Conservation (phyloP, 2,113 vertebrate species). For the Barnardius zonarius region DNA sequence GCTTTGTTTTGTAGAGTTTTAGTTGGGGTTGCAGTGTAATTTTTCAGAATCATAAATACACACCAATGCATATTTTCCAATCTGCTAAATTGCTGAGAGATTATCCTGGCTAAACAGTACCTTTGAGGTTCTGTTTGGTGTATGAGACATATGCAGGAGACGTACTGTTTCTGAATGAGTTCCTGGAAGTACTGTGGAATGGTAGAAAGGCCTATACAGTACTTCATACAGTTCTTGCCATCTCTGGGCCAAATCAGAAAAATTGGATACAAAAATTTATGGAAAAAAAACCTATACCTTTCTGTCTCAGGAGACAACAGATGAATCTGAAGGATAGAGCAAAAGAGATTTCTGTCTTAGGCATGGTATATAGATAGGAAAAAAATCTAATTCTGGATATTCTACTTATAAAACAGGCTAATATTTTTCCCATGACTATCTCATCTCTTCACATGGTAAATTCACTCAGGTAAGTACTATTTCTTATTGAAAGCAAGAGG, state of each 20-base stretch:
- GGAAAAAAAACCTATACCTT: background rate
- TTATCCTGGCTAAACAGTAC: background rate
- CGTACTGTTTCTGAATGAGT: background rate
- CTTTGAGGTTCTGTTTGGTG: background rate
- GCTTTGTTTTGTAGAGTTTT: background rate
- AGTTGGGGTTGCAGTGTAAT: background rate
- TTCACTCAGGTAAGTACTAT: background rate
- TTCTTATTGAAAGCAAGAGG: background rate
- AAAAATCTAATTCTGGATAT: background rate
- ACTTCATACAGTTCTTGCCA: background rate
- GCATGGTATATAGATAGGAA: background rate
- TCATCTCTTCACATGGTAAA: background rate
- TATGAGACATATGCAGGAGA: background rate
- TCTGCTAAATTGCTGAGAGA: background rate
- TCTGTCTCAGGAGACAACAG: background rate
- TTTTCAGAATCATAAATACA: constrained; percentile 15
- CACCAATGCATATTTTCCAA: background rate
- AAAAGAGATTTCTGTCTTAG: background rate
- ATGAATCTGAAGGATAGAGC: background rate
- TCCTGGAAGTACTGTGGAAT: background rate
- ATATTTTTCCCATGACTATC: background rate
- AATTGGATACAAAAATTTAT: background rate
- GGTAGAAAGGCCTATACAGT: background rate
- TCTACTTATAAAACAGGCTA: background rate
- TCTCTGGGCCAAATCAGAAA: background rate